Conservation (phyloP, 2,888 invertebrate species). For the Tetragonula carbonaria region DNA sequence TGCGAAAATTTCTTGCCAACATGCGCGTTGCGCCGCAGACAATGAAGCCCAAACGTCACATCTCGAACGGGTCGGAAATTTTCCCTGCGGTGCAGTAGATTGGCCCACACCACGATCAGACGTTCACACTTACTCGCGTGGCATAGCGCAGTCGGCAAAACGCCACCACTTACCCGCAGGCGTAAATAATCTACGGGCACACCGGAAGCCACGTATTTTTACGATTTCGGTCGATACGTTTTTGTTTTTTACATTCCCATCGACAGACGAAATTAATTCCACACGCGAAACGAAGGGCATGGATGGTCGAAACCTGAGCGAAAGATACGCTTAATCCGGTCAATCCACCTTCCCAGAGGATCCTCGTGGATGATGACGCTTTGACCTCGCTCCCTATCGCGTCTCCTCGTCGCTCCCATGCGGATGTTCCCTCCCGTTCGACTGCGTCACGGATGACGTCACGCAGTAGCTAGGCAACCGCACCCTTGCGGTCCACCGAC, state of each 20-base stretch:
- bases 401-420: constrained; percentile 43
- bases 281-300: background rate
- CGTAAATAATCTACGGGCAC: constrained; percentile 23
- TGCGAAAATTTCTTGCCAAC: too few relatives aligned
- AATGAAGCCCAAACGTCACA: too few relatives aligned
- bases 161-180: background rate
- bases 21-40: too few relatives aligned
- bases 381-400: constrained; percentile 65
- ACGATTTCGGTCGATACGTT: background rate
- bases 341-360: constrained; percentile 35
- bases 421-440: constrained; percentile 61
- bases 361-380: constrained; percentile 59
- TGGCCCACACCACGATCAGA: background rate
- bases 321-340: constrained; percentile 45
- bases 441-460: constrained; percentile 76
- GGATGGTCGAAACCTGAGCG: background rate
- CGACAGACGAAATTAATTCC: constrained; percentile 31
- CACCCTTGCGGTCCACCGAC: constrained; percentile 69
- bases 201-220: constrained; percentile 27
- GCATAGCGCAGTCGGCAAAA: background rate
- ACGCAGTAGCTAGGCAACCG: constrained; percentile 76
- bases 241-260: background rate
- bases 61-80: too few relatives aligned
- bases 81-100: background rate
- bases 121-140: background rate